Evolutionary conservation across 2,888 invertebrate genomes (phyloP).

Genomic region (Steinernema carpocapsae): DNA sequence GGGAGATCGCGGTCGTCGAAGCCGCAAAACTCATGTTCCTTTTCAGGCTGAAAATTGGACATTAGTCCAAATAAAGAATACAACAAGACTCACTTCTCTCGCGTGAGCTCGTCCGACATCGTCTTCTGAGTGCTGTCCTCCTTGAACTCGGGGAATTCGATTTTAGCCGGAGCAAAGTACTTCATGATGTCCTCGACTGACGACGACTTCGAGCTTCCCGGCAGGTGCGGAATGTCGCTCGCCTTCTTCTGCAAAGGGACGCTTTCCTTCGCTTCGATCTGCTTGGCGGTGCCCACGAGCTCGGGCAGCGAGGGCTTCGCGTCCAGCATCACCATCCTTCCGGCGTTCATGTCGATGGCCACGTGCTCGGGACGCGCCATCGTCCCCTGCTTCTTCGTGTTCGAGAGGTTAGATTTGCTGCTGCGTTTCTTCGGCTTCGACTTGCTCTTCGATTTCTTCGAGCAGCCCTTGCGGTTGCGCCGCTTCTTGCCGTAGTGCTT

Average conservation of each 20-base stretch:
- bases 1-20: no score
- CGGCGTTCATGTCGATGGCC: not conserved
- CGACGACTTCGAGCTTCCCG: not conserved
- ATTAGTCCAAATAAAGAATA: not conserved
- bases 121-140: constrained; percentile 3
- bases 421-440: not conserved
- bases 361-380: not conserved
- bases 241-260: not conserved
- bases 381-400: not conserved
- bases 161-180: not conserved
- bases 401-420: no score
- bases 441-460: not conserved
- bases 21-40: not conserved
- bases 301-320: not conserved
- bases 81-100: not conserved
- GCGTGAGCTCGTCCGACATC: not conserved
- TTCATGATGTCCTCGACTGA: constrained; percentile 23
- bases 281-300: not conserved
- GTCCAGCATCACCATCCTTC: not conserved
- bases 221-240: not conserved
- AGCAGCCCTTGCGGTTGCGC: not conserved
- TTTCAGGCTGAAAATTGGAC: not conserved
- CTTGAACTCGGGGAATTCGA: not conserved
- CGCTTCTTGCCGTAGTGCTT: constrained; percentile 16
- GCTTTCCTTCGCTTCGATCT: not conserved